phyloP scores from a whole-genome alignment of 1,140 invertebrate species.

The Drosophila oshimai region DNA sequence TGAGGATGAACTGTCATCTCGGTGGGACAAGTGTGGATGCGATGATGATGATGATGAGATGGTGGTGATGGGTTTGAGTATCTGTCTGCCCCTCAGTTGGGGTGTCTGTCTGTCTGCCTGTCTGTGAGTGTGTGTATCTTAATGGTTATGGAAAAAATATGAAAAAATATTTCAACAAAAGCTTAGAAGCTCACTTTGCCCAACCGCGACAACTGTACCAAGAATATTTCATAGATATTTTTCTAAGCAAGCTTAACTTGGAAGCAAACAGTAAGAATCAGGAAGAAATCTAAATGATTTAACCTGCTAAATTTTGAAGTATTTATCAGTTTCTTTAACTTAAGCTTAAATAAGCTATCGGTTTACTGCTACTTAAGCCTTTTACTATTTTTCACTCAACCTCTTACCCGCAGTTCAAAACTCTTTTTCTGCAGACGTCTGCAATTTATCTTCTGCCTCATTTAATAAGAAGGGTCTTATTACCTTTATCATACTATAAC shows the following conservation, averaged over 20 bases:
- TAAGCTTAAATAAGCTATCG: too few relatives aligned
- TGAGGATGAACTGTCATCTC: conserved; percentile 47
- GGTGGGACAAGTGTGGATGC: conserved; percentile 53
- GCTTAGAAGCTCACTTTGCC: conserved; percentile 54
- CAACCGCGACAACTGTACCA: conserved; percentile 60
- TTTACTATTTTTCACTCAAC: neutral
- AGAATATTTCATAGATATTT: neutral
- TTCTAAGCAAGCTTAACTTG: neutral
- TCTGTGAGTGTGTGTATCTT: conserved; percentile 29
- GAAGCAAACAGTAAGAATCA: too few relatives aligned
- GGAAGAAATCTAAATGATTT: too few relatives aligned
- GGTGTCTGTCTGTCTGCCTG: conserved; percentile 3
- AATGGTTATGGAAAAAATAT: conserved; percentile 75
- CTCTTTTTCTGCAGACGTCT: neutral
- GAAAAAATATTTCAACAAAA: conserved; percentile 62
- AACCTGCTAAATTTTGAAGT: too few relatives aligned
- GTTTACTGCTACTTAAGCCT: too few relatives aligned
- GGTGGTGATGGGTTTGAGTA: conserved; percentile 17
- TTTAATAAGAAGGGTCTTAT: neutral
- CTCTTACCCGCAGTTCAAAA: neutral
- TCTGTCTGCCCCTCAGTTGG: conserved; percentile 8
- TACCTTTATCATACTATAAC: neutral
- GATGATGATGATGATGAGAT: conserved; percentile 6
- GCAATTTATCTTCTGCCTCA: neutral
- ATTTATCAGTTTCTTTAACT: too few relatives aligned